Evolutionary conservation across 2,797 vertebrate genomes (phyloP).

Genomic region (Anas acuta): DNA sequence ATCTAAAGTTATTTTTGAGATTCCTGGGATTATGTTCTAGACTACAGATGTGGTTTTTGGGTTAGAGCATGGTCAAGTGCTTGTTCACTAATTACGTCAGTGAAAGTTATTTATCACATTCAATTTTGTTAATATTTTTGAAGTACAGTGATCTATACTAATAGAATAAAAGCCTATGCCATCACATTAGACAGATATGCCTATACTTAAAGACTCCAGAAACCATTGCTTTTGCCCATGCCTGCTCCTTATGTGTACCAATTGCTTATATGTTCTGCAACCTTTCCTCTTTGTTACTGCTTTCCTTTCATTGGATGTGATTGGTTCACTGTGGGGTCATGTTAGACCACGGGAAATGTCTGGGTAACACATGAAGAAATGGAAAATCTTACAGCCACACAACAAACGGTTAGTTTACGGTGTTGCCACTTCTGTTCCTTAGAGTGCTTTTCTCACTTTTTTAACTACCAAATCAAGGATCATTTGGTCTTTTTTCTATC

Average conservation of each 20-base stretch:
- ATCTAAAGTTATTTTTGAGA: neutral
- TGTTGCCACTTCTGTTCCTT: conserved; percentile 35
- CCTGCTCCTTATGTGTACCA: conserved; percentile 69
- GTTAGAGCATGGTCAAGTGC: neutral
- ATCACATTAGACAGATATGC: neutral
- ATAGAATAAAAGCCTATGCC: neutral
- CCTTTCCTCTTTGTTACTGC: conserved; percentile 83
- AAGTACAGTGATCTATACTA: neutral
- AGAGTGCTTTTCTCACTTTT: conserved; percentile 54
- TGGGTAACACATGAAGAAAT: conserved; percentile 99
- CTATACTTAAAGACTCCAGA: conserved; percentile 50
- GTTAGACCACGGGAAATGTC: conserved; percentile 97
- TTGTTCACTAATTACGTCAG: neutral
- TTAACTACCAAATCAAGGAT: conserved; percentile 49
- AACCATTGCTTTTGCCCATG: conserved; percentile 67
- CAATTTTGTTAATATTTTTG: neutral
- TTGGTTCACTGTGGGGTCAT: conserved; percentile 78
- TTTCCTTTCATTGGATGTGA: conserved; percentile 81
- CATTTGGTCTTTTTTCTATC: neutral
- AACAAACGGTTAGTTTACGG: conserved; percentile 93
- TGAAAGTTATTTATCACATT: neutral
- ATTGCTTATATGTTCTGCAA: conserved; percentile 80
- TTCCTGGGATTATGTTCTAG: neutral
- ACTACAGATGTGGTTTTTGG: neutral
- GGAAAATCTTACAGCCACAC: conserved; percentile 95